Evolutionary conservation across 2,797 vertebrate genomes (phyloP).

Genomic region (Hozukius guyotensis): DNA sequence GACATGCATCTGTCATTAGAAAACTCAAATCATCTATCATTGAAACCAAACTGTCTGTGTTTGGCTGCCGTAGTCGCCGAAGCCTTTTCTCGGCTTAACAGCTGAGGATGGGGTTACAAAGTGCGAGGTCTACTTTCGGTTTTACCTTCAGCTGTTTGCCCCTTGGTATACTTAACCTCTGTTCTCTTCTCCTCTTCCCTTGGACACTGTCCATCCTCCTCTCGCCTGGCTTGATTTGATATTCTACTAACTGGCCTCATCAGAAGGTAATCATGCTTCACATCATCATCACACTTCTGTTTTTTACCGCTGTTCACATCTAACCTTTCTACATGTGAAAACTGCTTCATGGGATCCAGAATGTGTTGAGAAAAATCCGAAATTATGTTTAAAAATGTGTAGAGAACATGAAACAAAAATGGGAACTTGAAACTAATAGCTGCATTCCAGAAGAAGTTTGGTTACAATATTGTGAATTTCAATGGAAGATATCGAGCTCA

Average conservation of each 20-base stretch:
- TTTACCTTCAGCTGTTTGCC: slow-evolving; percentile 63
- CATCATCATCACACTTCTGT: slow-evolving; percentile 61
- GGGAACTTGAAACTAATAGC: too few relatives aligned
- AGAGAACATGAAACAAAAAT: too few relatives aligned
- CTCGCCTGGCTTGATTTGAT: slow-evolving; percentile 81
- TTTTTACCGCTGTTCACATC: slow-evolving; percentile 66
- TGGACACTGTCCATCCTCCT: slow-evolving; percentile 81
- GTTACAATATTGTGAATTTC: too few relatives aligned
- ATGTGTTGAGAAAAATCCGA: background rate
- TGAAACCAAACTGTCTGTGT: slow-evolving; percentile 35
- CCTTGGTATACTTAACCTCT: slow-evolving; percentile 66
- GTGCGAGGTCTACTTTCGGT: slow-evolving; percentile 55
- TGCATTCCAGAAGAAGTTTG: too few relatives aligned
- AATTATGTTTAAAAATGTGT: background rate
- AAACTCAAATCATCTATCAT: slow-evolving; percentile 19
- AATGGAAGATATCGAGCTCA: too few relatives aligned
- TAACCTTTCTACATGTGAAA: slow-evolving; percentile 57
- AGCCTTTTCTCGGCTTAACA: slow-evolving; percentile 30
- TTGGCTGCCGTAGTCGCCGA: slow-evolving; percentile 6
- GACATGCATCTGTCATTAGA: background rate
- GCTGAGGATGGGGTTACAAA: slow-evolving; percentile 53
- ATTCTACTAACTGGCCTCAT: slow-evolving; percentile 82
- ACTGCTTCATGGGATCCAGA: slow-evolving; percentile 8
- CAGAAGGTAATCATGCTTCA: slow-evolving; percentile 94
- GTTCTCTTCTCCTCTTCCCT: slow-evolving; percentile 75